A percentile compares a stretch with the other conserved stretches of the same genome.
phyloP scores from a whole-genome alignment of 2,888 invertebrate genomes.

The Emmelina monodactyla region DNA sequence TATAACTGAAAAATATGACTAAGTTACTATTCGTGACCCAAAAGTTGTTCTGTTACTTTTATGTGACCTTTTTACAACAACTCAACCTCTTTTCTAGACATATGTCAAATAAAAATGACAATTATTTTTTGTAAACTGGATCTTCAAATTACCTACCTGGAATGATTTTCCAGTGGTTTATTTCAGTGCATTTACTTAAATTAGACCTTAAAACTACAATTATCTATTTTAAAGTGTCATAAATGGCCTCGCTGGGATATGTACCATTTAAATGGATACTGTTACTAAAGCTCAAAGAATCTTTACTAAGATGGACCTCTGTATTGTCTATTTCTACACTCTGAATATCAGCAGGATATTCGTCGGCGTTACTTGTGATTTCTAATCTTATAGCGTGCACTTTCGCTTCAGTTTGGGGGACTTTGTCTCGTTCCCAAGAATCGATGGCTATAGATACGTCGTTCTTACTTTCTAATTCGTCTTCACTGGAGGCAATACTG shows the following conservation, averaged over 20 bases:
- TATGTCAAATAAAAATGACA: no score
- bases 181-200: no score
- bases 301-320: constrained; percentile 48
- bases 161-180: no score
- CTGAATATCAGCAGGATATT: constrained; percentile 36
- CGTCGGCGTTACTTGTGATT: constrained; percentile 57
- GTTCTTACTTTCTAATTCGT: constrained; percentile 47
- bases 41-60: no score
- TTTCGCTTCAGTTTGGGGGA: constrained; percentile 37
- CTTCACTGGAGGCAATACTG: constrained; percentile 51
- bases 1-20: no score
- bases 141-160: no score
- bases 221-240: constrained; percentile 57
- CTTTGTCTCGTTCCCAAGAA: constrained; percentile 54
- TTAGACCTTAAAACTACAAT: no score
- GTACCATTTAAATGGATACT: constrained; percentile 63
- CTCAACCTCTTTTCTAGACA: no score
- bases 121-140: no score
- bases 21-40: no score
- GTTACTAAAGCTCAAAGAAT: constrained; percentile 58
- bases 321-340: constrained; percentile 35
- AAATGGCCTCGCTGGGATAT: constrained; percentile 64
- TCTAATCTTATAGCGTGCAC: constrained; percentile 59
- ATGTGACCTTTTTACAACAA: no score
- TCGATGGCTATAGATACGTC: constrained; percentile 51